A percentile compares a stretch with the other conserved stretches of the same genome.
Evolutionary conservation across 2,888 invertebrate species (phyloP).

Genomic region (Tipula vernalis): DNA sequence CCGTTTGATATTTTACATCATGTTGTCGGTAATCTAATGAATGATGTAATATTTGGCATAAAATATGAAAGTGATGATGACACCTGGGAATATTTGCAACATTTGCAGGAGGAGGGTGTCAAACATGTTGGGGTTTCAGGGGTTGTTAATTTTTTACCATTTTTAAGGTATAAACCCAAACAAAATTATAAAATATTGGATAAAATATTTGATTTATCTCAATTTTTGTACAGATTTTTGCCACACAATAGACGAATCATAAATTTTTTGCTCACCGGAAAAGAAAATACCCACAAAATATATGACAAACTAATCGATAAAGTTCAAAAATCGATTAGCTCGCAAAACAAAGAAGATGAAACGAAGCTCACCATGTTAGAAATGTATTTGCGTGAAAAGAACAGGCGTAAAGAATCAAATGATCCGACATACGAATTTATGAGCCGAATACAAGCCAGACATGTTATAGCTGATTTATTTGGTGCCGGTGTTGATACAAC

Average conservation of each 20-base stretch:
- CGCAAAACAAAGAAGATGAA: constrained; percentile 26
- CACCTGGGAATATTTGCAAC: constrained; percentile 64
- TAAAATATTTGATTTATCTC: background rate
- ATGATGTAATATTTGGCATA: constrained; percentile 64
- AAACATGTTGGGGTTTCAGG: constrained; percentile 73
- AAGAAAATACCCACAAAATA: constrained; percentile 55
- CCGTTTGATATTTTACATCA: constrained; percentile 38
- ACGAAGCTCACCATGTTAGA: constrained; percentile 41
- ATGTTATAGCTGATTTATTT: constrained; percentile 68
- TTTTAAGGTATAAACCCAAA: constrained; percentile 44
- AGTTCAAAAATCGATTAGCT: constrained; percentile 29
- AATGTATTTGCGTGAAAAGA: constrained; percentile 49
- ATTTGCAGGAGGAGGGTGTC: constrained; percentile 71
- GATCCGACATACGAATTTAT: constrained; percentile 39
- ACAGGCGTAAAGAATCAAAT: constrained; percentile 35
- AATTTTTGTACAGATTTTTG: constrained; percentile 21
- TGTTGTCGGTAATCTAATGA: constrained; percentile 63
- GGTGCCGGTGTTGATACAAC: constrained; percentile 82
- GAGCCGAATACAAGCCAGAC: constrained; percentile 54
- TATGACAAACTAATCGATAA: constrained; percentile 55
- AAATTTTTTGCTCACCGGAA: constrained; percentile 51
- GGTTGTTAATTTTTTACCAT: constrained; percentile 72
- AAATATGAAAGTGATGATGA: constrained; percentile 54
- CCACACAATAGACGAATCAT: constrained; percentile 52
- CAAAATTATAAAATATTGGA: background rate